Percentiles rank a stretch among this genome's conserved stretches.
These are phyloP conservation scores for Drosophila pachea DNA, from an alignment of 1,140 invertebrate genomes.

Conservation along the genomic window DNA sequence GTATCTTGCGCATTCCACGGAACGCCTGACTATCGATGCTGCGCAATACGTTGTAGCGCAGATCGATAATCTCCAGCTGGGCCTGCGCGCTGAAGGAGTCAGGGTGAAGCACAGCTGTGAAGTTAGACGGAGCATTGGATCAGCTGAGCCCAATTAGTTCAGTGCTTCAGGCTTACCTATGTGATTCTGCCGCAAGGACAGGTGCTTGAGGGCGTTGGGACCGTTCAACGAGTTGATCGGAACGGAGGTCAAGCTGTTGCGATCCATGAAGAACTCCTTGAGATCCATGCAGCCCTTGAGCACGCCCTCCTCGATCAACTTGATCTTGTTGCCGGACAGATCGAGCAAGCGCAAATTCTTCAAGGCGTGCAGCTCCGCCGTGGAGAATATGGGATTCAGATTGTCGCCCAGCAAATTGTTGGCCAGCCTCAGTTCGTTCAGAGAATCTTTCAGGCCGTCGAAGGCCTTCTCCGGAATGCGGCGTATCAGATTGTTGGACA, in stretches of 20 bases:
- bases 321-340: constrained; percentile 88
- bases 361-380: constrained; percentile 89
- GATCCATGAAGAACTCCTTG: constrained; percentile 88
- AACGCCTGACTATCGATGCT: constrained; percentile 87
- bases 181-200: constrained; percentile 88
- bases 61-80: constrained; percentile 85
- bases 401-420: constrained; percentile 92
- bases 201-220: constrained; percentile 84
- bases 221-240: constrained; percentile 89
- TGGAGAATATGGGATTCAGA: constrained; percentile 93
- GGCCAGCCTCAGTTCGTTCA: constrained; percentile 86
- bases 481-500: constrained; percentile 90
- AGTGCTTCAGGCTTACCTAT: constrained; percentile 83
- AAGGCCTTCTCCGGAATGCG: constrained; percentile 88
- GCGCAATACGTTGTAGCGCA: constrained; percentile 87
- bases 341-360: constrained; percentile 86
- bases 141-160: neutral
- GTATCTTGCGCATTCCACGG: constrained; percentile 83
- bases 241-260: constrained; percentile 84
- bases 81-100: constrained; percentile 84
- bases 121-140: constrained; percentile 8
- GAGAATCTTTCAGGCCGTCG: constrained; percentile 82
- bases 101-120: constrained; percentile 83
- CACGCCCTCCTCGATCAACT: constrained; percentile 90
- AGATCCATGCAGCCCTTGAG: constrained; percentile 87